A percentile compares a stretch with the other conserved stretches of the same genome.
phyloP scores from a whole-genome alignment of 2,797 vertebrate species.

The Acanthurus tractus region DNA sequence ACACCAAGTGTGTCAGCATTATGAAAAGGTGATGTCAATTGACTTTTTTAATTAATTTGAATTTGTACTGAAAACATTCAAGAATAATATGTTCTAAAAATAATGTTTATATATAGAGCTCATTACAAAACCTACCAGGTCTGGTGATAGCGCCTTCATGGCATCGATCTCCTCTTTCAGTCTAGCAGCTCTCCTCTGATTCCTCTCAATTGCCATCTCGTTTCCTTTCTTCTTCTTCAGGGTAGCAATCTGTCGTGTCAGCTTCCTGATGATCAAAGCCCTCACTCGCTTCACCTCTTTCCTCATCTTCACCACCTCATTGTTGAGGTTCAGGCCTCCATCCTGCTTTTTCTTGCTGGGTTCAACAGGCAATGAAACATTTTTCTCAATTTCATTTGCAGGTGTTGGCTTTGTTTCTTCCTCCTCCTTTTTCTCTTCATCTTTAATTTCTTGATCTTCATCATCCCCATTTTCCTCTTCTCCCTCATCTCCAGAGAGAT shows the following conservation, averaged over 20 bases:
- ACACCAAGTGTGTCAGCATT: not conserved
- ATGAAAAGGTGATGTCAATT: not conserved
- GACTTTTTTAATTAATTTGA: not conserved
- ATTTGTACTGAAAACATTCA: not conserved
- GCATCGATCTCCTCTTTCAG: slow-evolving; percentile 93
- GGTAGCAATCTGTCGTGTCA: slow-evolving; percentile 88
- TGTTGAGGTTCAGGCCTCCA: slow-evolving; percentile 82
- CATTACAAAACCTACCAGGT: slow-evolving; percentile 74
- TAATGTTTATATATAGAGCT: not conserved
- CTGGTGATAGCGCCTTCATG: slow-evolving; percentile 89
- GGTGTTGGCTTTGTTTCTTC: slow-evolving; percentile 6
- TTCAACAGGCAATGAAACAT: not conserved
- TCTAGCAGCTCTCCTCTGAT: slow-evolving; percentile 89
- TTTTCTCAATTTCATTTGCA: not conserved
- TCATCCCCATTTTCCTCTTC: slow-evolving; percentile 84
- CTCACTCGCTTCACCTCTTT: slow-evolving; percentile 94
- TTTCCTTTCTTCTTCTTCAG: slow-evolving; percentile 93
- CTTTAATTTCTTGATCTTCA: slow-evolving; percentile 83
- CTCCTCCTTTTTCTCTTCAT: slow-evolving; percentile 30
- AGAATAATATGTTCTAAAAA: not conserved
- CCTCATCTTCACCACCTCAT: slow-evolving; percentile 96
- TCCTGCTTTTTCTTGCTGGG: slow-evolving; percentile 55
- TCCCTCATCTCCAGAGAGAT: slow-evolving; percentile 32
- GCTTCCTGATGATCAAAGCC: slow-evolving; percentile 90
- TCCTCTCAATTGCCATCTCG: slow-evolving; percentile 88